These are phyloP conservation scores for Sturnus vulgaris DNA, from an alignment of 2,113 vertebrate genomes.

Conservation along the genomic window DNA sequence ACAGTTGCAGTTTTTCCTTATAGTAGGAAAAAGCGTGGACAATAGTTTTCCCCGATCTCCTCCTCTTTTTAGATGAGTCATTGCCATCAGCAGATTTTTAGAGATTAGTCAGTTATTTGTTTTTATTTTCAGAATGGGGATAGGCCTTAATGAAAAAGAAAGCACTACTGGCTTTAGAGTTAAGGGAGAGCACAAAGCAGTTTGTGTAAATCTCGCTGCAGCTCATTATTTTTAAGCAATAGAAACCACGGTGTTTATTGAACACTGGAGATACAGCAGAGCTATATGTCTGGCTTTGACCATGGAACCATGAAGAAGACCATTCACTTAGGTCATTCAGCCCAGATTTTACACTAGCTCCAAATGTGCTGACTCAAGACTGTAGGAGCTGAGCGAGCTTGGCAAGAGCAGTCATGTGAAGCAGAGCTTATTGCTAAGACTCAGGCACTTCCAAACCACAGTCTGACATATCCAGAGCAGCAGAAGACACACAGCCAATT, in stretches of 20 bases:
- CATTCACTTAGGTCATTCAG: not conserved
- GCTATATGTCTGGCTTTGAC: not conserved
- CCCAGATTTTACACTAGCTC: not conserved
- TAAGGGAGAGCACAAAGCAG: not conserved
- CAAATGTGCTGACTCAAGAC: not conserved
- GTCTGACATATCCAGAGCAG: not conserved
- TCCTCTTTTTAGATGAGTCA: not conserved
- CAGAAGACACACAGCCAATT: accelerated
- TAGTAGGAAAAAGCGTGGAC: not conserved
- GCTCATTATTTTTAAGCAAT: not conserved
- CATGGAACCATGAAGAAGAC: not conserved
- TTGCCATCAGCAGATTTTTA: not conserved
- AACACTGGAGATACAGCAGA: not conserved
- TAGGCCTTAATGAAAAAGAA: not conserved
- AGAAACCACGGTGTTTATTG: not conserved
- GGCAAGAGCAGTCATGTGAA: not conserved
- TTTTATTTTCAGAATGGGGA: not conserved
- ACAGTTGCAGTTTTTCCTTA: not conserved
- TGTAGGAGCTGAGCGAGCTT: not conserved
- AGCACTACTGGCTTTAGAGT: not conserved
- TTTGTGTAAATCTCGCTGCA: not conserved
- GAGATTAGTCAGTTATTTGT: not conserved
- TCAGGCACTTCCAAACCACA: not conserved
- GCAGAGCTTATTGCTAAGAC: not conserved
- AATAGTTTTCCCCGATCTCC: not conserved